Evolutionary conservation across 2,888 invertebrate genomes (phyloP).

Genomic region (Protonemura montana): DNA sequence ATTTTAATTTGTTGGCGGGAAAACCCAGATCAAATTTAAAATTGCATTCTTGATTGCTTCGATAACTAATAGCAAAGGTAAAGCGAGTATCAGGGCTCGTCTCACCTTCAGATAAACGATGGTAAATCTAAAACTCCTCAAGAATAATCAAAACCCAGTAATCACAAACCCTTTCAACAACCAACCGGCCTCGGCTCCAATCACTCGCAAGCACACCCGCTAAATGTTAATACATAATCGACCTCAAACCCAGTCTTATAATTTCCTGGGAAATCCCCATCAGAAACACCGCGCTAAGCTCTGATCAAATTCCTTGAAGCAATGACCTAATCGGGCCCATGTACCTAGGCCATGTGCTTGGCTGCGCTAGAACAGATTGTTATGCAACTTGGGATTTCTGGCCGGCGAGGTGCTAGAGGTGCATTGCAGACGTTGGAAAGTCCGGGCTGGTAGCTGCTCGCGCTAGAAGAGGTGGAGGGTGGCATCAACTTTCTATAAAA

Average conservation of each 20-base stretch:
- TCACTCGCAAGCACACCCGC: background rate
- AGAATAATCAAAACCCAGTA: background rate
- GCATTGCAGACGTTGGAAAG: background rate
- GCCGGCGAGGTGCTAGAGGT: background rate
- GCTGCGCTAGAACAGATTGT: background rate
- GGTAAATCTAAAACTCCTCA: background rate
- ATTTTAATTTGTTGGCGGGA: no score
- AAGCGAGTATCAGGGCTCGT: no score
- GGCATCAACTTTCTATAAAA: slow-evolving; percentile 13
- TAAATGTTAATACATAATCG: background rate
- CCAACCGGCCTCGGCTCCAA: background rate
- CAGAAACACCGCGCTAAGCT: background rate
- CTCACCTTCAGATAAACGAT: no score
- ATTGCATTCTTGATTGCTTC: no score
- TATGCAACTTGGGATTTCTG: slow-evolving; percentile 25
- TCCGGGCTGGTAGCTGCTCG: background rate
- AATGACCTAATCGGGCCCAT: background rate
- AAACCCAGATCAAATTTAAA: no score
- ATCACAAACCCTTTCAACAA: background rate
- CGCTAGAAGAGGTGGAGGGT: background rate
- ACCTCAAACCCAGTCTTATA: background rate
- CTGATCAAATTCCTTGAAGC: background rate
- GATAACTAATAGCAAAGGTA: no score
- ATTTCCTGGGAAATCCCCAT: slow-evolving; percentile 17
- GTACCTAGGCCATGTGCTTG: background rate